These are phyloP conservation scores for Myotis planiceps DNA, from an alignment of 2,797 vertebrate genomes.

Conservation along the genomic window DNA sequence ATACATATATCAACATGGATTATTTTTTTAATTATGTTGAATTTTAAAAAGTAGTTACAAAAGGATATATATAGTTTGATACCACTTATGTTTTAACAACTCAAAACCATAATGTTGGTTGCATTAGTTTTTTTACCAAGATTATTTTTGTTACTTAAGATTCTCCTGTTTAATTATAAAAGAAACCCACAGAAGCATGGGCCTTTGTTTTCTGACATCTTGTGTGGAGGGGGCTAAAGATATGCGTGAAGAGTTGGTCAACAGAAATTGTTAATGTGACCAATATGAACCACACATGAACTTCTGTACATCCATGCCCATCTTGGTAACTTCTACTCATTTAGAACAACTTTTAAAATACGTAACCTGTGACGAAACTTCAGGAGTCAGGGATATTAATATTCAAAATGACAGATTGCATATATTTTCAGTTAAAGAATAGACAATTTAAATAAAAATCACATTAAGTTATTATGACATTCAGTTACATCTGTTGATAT, in stretches of 20 bases:
- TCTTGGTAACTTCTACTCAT: neutral
- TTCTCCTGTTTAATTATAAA: neutral
- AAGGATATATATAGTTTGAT: neutral
- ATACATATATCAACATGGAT: neutral
- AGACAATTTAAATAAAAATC: conserved; percentile 1
- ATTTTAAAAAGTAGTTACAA: neutral
- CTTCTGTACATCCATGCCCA: neutral
- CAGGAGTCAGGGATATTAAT: neutral
- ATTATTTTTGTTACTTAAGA: neutral
- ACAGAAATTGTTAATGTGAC: neutral
- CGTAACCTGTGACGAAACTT: neutral
- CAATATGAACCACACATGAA: neutral
- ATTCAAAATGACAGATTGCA: neutral
- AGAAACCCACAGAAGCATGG: neutral
- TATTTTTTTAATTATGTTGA: neutral
- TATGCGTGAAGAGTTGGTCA: neutral
- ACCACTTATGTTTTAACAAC: neutral
- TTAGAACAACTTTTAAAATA: neutral
- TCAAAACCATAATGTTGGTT: neutral
- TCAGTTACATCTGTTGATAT: neutral
- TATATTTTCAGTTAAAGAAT: neutral
- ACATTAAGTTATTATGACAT: neutral
- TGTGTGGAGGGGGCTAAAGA: neutral
- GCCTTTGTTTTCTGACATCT: neutral
- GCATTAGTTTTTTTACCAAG: neutral